phyloP scores from a whole-genome alignment of 2,797 vertebrate genomes.

The Xenentodon cancila region DNA sequence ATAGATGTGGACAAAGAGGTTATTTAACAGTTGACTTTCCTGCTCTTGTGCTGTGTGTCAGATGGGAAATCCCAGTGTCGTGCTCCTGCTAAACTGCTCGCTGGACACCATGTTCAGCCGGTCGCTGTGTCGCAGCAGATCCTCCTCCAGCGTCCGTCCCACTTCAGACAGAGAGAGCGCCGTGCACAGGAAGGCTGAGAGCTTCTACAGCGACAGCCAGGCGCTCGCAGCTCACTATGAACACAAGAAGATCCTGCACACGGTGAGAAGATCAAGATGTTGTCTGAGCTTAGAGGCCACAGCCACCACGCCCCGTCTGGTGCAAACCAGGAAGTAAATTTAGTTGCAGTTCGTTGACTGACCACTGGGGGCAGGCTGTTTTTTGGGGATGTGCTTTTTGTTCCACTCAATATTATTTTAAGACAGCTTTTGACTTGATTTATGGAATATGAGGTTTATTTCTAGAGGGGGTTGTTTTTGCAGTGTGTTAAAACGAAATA shows the following conservation, averaged over 20 bases:
- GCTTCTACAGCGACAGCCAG: slow-evolving; percentile 79
- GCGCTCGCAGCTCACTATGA: slow-evolving; percentile 85
- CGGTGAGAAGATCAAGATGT: slow-evolving; percentile 70
- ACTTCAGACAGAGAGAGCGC: slow-evolving; percentile 43
- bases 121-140: slow-evolving; percentile 72
- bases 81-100: slow-evolving; percentile 89
- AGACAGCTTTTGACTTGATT: too few relatives aligned
- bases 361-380: too few relatives aligned
- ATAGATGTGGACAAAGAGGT: neutral
- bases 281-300: too few relatives aligned
- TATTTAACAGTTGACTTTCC: neutral
- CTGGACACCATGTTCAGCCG: slow-evolving; percentile 85
- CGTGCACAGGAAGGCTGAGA: slow-evolving; percentile 74
- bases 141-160: slow-evolving; percentile 23
- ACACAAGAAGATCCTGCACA: slow-evolving; percentile 82
- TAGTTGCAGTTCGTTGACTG: neutral
- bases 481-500: too few relatives aligned
- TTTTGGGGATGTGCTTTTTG: too few relatives aligned
- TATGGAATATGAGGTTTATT: too few relatives aligned
- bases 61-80: slow-evolving; percentile 88
- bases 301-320: neutral
- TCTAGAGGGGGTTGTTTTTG: too few relatives aligned
- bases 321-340: neutral
- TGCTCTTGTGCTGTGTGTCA: slow-evolving; percentile 55
- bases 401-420: too few relatives aligned